phyloP scores from a whole-genome alignment of 1,140 invertebrate genomes.

The Pseudoatta argentina region DNA sequence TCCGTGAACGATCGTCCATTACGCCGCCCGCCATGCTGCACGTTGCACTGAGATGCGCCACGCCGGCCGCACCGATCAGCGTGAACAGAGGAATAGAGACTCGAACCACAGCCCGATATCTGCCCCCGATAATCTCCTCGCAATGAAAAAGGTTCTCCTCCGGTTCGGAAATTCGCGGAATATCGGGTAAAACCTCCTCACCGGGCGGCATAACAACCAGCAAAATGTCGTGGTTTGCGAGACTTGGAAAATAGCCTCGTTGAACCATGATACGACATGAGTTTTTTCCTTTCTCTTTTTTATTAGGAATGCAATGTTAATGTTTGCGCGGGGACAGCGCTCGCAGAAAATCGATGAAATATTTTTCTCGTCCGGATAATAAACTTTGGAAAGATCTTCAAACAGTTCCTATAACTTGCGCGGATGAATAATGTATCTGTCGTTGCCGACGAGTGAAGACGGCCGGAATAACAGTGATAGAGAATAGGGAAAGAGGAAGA shows the following conservation, averaged over 20 bases:
- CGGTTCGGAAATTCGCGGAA: slow-evolving; percentile 66
- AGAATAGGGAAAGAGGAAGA: slow-evolving; percentile 46
- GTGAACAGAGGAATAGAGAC: slow-evolving; percentile 54
- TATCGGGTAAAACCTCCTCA: slow-evolving; percentile 33
- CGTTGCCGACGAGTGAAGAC: slow-evolving; percentile 41
- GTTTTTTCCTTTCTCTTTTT: not conserved
- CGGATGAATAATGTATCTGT: slow-evolving; percentile 45
- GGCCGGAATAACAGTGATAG: slow-evolving; percentile 43
- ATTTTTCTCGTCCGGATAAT: not conserved
- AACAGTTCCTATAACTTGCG: not conserved
- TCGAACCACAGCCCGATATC: slow-evolving; percentile 62
- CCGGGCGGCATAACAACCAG: slow-evolving; percentile 39
- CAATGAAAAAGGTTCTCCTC: slow-evolving; percentile 52
- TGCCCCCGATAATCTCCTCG: slow-evolving; percentile 68
- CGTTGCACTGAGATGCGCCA: not conserved
- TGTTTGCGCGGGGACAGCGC: not conserved
- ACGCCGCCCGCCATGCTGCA: slow-evolving; percentile 65
- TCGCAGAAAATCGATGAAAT: not conserved
- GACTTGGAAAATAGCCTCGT: not conserved
- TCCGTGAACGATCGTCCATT: slow-evolving; percentile 72
- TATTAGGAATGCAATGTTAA: not conserved
- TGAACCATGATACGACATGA: not conserved
- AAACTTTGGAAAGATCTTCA: not conserved
- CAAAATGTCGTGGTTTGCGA: not conserved
- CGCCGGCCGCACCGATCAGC: slow-evolving; percentile 24